Evolutionary conservation across 2,113 vertebrate species (phyloP).

Genomic region (Dolichallabes microphthalmus): DNA sequence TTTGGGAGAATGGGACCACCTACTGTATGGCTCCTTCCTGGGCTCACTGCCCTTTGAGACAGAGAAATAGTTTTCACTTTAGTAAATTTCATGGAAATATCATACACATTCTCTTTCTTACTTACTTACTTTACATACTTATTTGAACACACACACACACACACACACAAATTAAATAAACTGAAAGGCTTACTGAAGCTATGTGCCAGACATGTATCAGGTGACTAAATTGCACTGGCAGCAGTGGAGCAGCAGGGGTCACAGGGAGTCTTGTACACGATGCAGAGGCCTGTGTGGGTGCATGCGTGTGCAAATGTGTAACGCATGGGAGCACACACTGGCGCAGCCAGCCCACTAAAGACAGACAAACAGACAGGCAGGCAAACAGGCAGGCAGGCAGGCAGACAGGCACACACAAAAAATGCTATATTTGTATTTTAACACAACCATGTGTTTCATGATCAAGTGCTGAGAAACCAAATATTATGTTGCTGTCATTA

Average conservation of each 20-base stretch:
- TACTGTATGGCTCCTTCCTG: conserved; percentile 39
- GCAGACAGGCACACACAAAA: conserved; percentile 21
- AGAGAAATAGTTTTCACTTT: conserved; percentile 18
- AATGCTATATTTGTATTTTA: neutral
- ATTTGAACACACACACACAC: neutral
- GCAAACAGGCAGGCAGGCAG: no score
- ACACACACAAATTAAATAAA: neutral
- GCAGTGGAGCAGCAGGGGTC: conserved; percentile 78
- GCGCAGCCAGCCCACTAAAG: conserved; percentile 68
- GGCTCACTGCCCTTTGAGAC: conserved; percentile 47
- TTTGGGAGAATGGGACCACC: conserved; percentile 33
- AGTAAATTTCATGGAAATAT: neutral
- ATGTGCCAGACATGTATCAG: conserved; percentile 66
- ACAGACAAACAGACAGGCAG: conserved; percentile 46
- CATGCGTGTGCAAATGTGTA: conserved; percentile 54
- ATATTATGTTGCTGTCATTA: conserved; percentile 20
- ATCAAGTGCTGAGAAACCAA: neutral
- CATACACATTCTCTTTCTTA: no score
- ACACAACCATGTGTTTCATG: conserved; percentile 17
- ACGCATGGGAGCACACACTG: conserved; percentile 69
- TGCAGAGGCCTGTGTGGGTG: conserved; percentile 45
- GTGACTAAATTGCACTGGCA: conserved; percentile 73
- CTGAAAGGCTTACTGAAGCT: conserved; percentile 48
- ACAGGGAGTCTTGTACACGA: conserved; percentile 71
- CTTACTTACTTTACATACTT: no score